Percentiles rank a stretch among this genome's conserved stretches.
These are phyloP conservation scores for Nixonia krombeini DNA, from an alignment of 1,140 invertebrate genomes.

Conservation along the genomic window DNA sequence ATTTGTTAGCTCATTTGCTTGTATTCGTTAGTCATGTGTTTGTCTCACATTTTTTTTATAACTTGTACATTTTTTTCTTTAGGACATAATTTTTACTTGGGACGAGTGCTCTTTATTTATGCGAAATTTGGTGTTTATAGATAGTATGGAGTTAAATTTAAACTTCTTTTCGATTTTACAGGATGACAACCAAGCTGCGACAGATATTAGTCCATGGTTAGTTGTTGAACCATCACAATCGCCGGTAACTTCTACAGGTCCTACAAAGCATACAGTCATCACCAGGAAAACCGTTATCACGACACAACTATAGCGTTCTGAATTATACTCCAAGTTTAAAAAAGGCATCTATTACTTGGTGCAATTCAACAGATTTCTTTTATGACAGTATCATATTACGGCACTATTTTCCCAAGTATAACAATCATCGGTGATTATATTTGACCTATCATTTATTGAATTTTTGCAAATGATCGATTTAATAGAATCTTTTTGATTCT, in stretches of 20 bases:
- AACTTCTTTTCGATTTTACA: slow-evolving; percentile 45
- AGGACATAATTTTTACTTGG: too few species aligned
- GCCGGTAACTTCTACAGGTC: slow-evolving; percentile 74
- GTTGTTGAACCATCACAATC: slow-evolving; percentile 78
- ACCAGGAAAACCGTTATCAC: slow-evolving; percentile 88
- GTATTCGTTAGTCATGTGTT: slow-evolving; percentile 3
- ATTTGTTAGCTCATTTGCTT: slow-evolving; percentile 10
- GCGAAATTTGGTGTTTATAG: too few species aligned
- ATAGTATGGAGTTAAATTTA: slow-evolving; percentile 5
- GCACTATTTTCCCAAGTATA: too few species aligned
- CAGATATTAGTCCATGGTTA: slow-evolving; percentile 82
- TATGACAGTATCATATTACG: too few species aligned
- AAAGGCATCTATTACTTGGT: too few species aligned
- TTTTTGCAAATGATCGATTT: too few species aligned
- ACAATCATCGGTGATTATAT: too few species aligned
- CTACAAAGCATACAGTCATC: slow-evolving; percentile 78
- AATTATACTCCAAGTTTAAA: not conserved
- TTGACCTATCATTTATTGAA: too few species aligned
- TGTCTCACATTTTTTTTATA: too few species aligned
- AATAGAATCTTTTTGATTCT: too few species aligned
- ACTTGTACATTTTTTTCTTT: slow-evolving; percentile 5
- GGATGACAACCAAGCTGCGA: slow-evolving; percentile 70
- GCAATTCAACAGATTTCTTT: too few species aligned
- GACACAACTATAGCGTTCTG: slow-evolving; percentile 79
- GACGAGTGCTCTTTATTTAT: too few species aligned